Evolutionary conservation across 1,140 invertebrate species (phyloP).

Genomic region (Patella vulgata): DNA sequence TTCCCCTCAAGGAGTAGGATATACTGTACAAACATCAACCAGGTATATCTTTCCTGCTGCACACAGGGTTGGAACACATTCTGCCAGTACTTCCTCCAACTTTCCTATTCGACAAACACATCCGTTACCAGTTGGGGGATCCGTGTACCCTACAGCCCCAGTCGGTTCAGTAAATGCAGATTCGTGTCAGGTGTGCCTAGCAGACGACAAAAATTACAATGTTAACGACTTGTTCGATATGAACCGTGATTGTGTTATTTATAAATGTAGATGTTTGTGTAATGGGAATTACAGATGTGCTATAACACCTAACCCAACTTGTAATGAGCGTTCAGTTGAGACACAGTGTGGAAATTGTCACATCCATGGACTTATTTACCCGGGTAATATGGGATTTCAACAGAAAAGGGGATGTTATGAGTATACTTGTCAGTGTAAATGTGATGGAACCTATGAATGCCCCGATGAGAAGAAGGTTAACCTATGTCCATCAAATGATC

Average conservation of each 20-base stretch:
- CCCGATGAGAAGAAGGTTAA: constrained; percentile 19
- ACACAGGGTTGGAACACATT: no score
- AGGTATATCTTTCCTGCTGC: no score
- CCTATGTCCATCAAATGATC: constrained; percentile 13
- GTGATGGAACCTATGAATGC: constrained; percentile 42
- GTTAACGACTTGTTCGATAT: constrained; percentile 29
- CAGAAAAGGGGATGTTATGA: constrained; percentile 38
- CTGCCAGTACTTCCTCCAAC: no score
- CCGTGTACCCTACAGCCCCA: no score
- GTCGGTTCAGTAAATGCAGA: neutral
- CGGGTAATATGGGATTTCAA: constrained; percentile 38
- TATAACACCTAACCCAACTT: constrained; percentile 23
- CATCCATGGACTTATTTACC: constrained; percentile 24
- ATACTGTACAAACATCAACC: no score
- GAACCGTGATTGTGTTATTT: constrained; percentile 30
- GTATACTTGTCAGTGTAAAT: constrained; percentile 38
- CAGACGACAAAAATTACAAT: constrained; percentile 25
- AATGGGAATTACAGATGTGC: constrained; percentile 33
- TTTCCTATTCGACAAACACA: no score
- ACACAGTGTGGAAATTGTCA: constrained; percentile 29
- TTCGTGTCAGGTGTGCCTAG: constrained; percentile 22
- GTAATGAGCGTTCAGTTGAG: constrained; percentile 2
- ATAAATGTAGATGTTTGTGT: constrained; percentile 39
- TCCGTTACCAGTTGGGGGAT: no score
- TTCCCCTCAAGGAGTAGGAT: no score